These are phyloP conservation scores for Morinoia aosen DNA, from an alignment of 2,888 invertebrate species.

Conservation along the genomic window DNA sequence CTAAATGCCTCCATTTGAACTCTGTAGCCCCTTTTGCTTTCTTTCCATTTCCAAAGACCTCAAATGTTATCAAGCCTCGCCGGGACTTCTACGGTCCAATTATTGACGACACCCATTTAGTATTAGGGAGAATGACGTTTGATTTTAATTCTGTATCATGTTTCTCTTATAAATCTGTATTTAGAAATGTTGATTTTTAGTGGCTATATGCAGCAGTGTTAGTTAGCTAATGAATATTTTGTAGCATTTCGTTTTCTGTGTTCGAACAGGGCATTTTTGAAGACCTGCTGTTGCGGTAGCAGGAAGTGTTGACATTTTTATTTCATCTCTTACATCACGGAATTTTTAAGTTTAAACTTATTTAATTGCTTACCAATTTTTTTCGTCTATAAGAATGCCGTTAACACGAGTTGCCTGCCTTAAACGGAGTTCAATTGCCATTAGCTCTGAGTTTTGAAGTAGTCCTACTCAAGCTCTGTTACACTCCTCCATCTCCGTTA, in stretches of 20 bases:
- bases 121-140: background rate
- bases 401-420: background rate
- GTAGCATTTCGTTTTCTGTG: background rate
- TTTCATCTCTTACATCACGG: background rate
- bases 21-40: background rate
- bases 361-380: background rate
- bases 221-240: background rate
- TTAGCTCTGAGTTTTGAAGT: background rate
- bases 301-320: background rate
- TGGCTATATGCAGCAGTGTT: no score
- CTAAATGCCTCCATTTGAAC: slow-evolving; percentile 3
- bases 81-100: background rate
- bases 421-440: background rate
- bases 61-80: background rate
- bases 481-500: background rate
- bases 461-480: background rate
- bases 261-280: background rate
- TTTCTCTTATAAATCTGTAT: background rate
- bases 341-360: background rate
- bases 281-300: background rate
- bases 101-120: background rate
- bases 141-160: background rate
- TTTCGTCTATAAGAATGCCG: background rate
- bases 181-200: background rate
- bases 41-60: background rate